phyloP scores from a whole-genome alignment of 2,888 invertebrate species.

The Vanessa cardui region DNA sequence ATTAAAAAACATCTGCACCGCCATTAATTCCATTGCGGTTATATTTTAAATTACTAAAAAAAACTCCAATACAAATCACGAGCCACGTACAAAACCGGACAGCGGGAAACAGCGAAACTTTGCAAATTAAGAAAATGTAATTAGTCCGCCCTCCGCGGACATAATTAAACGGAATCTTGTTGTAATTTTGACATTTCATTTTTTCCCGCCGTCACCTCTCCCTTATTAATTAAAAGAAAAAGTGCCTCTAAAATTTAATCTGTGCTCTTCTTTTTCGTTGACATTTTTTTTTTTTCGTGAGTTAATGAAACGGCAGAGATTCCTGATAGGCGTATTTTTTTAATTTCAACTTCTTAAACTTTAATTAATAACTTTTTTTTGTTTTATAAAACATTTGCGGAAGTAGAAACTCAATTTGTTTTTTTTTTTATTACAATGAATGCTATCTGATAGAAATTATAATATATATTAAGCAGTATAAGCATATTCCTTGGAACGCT shows the following conservation, averaged over 20 bases:
- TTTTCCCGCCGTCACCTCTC: constrained; percentile 72
- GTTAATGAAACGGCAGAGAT: constrained; percentile 76
- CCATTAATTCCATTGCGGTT: background rate
- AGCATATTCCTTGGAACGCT: background rate
- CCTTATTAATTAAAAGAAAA: constrained; percentile 72
- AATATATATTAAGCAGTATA: no score
- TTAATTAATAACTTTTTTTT: constrained; percentile 54
- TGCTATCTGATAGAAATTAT: no score
- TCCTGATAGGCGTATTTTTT: constrained; percentile 65
- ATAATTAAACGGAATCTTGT: constrained; percentile 81
- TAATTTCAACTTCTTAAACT: constrained; percentile 52
- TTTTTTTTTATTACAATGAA: constrained; percentile 4
- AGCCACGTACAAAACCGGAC: constrained; percentile 49
- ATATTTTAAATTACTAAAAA: constrained; percentile 13
- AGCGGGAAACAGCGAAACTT: constrained; percentile 63
- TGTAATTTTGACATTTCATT: constrained; percentile 82
- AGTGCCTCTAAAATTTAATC: constrained; percentile 77
- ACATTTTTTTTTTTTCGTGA: constrained; percentile 65
- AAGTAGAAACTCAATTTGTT: background rate
- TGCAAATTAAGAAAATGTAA: constrained; percentile 82
- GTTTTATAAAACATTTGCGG: background rate
- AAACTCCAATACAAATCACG: constrained; percentile 46
- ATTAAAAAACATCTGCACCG: background rate
- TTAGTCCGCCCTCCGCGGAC: constrained; percentile 68
- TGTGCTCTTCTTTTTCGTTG: constrained; percentile 66